Evolutionary conservation across 2,888 invertebrate species (phyloP).

Genomic region (Pyrgus malvae): DNA sequence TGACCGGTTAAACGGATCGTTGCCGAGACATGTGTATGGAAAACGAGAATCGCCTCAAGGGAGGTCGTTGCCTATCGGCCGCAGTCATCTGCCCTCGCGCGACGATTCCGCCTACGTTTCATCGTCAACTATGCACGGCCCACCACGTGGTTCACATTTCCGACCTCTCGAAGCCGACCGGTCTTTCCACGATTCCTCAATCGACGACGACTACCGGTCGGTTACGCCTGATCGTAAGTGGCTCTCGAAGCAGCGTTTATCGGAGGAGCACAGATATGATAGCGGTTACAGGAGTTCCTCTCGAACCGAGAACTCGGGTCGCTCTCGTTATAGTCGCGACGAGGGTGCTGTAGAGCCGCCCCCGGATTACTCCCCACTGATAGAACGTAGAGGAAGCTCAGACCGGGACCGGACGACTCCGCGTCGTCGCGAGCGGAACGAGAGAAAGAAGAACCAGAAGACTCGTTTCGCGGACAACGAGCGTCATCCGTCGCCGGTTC

Average conservation of each 20-base stretch:
- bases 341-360: constrained; percentile 84
- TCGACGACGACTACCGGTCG: constrained; percentile 76
- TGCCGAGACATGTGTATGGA: constrained; percentile 67
- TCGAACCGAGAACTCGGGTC: constrained; percentile 75
- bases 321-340: constrained; percentile 72
- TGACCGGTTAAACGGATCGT: constrained; percentile 65
- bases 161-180: constrained; percentile 70
- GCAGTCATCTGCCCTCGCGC: constrained; percentile 75
- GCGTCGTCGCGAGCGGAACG: constrained; percentile 72
- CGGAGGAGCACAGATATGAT: constrained; percentile 78
- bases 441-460: constrained; percentile 85
- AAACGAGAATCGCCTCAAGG: constrained; percentile 72
- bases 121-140: constrained; percentile 81
- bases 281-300: constrained; percentile 82
- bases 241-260: constrained; percentile 77
- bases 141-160: constrained; percentile 77
- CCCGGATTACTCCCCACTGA: constrained; percentile 87
- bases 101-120: constrained; percentile 82
- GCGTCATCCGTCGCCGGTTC: constrained; percentile 65
- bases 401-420: constrained; percentile 71
- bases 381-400: constrained; percentile 68
- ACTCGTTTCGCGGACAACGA: constrained; percentile 84
- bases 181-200: constrained; percentile 74
- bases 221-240: constrained; percentile 86
- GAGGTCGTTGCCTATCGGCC: constrained; percentile 66